A percentile compares a stretch with the other conserved stretches of the same genome.
phyloP scores from a whole-genome alignment of 2,113 vertebrate genomes.

The Suricata suricatta region DNA sequence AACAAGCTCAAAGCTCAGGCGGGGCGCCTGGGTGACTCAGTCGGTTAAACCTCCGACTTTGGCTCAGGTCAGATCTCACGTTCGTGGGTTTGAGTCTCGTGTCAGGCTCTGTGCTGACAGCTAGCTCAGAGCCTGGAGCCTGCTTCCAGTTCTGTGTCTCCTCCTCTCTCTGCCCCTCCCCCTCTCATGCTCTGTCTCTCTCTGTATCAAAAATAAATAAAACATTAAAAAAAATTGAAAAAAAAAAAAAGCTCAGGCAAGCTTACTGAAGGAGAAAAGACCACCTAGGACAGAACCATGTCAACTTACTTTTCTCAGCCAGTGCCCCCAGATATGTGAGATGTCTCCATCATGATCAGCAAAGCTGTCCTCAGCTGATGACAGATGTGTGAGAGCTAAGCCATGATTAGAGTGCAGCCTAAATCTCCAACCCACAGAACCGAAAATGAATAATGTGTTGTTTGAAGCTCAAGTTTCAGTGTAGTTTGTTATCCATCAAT shows the following conservation, averaged over 20 bases:
- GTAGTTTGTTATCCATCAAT: background rate
- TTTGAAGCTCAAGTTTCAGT: background rate
- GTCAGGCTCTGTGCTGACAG: too few species aligned
- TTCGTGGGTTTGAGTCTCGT: too few species aligned
- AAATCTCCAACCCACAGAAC: background rate
- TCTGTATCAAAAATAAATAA: too few species aligned
- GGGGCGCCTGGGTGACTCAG: too few species aligned
- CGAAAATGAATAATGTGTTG: background rate
- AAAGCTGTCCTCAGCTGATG: background rate
- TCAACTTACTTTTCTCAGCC: background rate
- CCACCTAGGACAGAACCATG: background rate
- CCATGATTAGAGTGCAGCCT: background rate
- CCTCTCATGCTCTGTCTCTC: too few species aligned
- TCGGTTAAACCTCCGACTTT: too few species aligned
- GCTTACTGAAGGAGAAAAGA: background rate
- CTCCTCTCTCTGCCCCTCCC: too few species aligned
- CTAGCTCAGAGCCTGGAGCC: too few species aligned
- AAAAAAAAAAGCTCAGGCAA: background rate
- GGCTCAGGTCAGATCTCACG: too few species aligned
- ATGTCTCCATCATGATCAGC: too few species aligned
- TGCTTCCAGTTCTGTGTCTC: too few species aligned
- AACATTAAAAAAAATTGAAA: too few species aligned
- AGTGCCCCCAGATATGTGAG: background rate
- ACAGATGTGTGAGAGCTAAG: background rate
- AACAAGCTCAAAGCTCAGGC: background rate